phyloP scores from a whole-genome alignment of 2,888 invertebrate genomes.

The Nomada goodeniana region DNA sequence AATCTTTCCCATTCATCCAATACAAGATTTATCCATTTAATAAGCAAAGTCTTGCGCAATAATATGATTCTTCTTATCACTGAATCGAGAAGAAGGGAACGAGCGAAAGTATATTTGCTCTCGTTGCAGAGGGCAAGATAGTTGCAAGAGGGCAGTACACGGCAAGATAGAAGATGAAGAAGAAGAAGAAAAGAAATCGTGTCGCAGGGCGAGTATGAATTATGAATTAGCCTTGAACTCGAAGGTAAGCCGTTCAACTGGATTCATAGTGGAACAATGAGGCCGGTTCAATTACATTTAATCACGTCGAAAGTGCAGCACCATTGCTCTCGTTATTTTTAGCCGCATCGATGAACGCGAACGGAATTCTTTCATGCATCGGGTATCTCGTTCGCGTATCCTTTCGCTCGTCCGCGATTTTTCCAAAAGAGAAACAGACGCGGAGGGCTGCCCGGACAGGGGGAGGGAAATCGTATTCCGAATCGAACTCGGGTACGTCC shows the following conservation, averaged over 20 bases:
- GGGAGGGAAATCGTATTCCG: background rate
- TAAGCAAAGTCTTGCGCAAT: no score
- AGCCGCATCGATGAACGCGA: conserved; percentile 15
- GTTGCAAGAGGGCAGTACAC: background rate
- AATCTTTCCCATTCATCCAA: no score
- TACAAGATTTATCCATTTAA: no score
- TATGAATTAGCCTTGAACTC: conserved; percentile 61
- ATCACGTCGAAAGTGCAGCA: conserved; percentile 48
- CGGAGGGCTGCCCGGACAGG: no score
- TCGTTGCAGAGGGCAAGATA: no score
- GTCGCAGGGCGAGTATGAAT: conserved; percentile 37
- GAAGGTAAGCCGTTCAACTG: conserved; percentile 49
- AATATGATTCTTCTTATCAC: no score
- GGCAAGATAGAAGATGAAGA: background rate
- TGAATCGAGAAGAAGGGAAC: no score
- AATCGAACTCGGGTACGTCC: background rate
- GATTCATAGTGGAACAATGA: conserved; percentile 44
- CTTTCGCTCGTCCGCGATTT: background rate
- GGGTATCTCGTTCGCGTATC: background rate
- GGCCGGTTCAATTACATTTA: conserved; percentile 55
- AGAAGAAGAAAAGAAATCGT: conserved; percentile 9
- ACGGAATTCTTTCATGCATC: conserved; percentile 19
- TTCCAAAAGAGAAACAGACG: background rate
- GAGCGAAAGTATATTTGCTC: background rate
- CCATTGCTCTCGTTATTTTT: conserved; percentile 41